These are phyloP conservation scores for Aphaenogaster rudis DNA, from an alignment of 1,140 invertebrate genomes.

Conservation along the genomic window DNA sequence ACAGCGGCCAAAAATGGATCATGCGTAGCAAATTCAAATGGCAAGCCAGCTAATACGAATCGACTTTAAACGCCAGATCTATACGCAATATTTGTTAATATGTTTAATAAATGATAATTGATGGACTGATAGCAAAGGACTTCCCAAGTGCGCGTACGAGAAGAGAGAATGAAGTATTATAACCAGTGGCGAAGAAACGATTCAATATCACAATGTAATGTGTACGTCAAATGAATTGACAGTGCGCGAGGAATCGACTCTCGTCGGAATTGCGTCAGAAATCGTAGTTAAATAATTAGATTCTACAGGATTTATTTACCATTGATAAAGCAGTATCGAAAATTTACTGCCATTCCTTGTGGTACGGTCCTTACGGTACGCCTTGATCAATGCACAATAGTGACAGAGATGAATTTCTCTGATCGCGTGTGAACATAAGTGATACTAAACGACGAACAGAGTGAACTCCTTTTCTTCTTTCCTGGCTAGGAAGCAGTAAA, in stretches of 20 bases:
- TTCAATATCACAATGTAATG: constrained; percentile 27
- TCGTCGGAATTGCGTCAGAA: constrained; percentile 67
- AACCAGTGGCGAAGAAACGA: constrained; percentile 24
- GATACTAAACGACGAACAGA: constrained; percentile 70
- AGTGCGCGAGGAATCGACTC: constrained; percentile 69
- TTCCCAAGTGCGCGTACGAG: constrained; percentile 49
- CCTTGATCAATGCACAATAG: constrained; percentile 70
- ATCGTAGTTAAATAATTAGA: constrained; percentile 75
- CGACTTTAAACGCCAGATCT: constrained; percentile 67
- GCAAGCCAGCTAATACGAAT: constrained; percentile 91
- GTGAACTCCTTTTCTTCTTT: constrained; percentile 70
- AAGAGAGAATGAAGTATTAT: constrained; percentile 63
- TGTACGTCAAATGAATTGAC: constrained; percentile 36
- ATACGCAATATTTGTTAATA: constrained; percentile 82
- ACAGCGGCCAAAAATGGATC: constrained; percentile 95
- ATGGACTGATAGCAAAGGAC: constrained; percentile 55
- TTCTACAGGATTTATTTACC: constrained; percentile 77
- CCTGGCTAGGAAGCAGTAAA: constrained; percentile 66
- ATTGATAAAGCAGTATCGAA: constrained; percentile 74
- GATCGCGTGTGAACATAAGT: constrained; percentile 71
- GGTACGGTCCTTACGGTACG: constrained; percentile 78
- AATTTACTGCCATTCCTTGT: constrained; percentile 82
- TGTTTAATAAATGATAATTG: constrained; percentile 78
- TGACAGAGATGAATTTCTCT: constrained; percentile 53
- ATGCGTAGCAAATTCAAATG: constrained; percentile 98